These are phyloP conservation scores for Parauchenoglanis punctatus DNA, from an alignment of 2,797 vertebrate genomes.

Conservation along the genomic window DNA sequence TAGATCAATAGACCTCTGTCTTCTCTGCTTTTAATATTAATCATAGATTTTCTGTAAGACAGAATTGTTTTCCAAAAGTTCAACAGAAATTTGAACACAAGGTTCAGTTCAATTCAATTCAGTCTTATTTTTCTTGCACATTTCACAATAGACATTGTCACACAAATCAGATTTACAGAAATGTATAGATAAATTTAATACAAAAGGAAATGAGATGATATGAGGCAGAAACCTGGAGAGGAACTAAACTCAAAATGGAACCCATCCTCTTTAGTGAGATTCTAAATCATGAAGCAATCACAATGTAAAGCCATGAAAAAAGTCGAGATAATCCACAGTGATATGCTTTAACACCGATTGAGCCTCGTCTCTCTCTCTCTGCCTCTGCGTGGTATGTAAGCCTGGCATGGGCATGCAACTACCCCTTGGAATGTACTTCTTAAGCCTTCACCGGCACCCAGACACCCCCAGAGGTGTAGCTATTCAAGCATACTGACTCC, in stretches of 20 bases:
- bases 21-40: not conserved
- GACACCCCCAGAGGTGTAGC: slow-evolving; percentile 23
- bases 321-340: not conserved
- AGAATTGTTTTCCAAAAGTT: not conserved
- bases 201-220: not conserved
- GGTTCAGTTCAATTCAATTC: not conserved
- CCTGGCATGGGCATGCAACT: slow-evolving; percentile 14
- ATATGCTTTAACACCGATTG: slow-evolving; percentile 3
- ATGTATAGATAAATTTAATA: not conserved
- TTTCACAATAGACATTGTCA: not conserved
- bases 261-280: not conserved
- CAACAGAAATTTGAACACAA: not conserved
- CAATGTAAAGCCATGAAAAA: not conserved
- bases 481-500: slow-evolving; percentile 56
- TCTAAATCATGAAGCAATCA: not conserved
- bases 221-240: not conserved
- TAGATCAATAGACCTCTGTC: not conserved
- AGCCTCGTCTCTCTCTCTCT: slow-evolving; percentile 31
- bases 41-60: not conserved
- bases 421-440: slow-evolving; percentile 36
- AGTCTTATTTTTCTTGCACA: not conserved
- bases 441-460: slow-evolving; percentile 38
- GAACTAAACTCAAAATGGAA: not conserved
- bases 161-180: not conserved
- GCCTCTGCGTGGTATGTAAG: slow-evolving; percentile 42